Conservation (phyloP, 2,797 vertebrate genomes). For the Eulemur rubriventer region DNA sequence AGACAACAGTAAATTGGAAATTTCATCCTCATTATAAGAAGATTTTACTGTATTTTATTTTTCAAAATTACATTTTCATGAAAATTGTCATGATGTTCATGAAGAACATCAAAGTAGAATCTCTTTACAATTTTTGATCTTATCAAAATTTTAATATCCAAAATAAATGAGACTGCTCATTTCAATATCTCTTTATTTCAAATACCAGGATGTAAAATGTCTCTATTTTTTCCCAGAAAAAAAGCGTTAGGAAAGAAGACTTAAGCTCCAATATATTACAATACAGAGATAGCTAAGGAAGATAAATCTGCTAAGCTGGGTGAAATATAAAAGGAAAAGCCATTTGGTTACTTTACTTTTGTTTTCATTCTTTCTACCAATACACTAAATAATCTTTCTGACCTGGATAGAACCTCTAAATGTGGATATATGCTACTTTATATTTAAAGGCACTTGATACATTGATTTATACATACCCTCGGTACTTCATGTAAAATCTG, state of each 20-base stretch:
- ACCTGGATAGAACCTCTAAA: neutral
- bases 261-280: constrained; percentile 68
- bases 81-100: neutral
- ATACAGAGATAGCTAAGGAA: constrained; percentile 41
- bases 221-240: neutral
- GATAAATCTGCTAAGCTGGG: constrained; percentile 53
- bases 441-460: neutral
- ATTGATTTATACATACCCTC: neutral
- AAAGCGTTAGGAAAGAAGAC: constrained; percentile 13
- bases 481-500: neutral
- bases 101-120: neutral
- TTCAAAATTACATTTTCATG: constrained; percentile 29
- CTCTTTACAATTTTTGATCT: constrained; percentile 35
- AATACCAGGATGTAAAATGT: constrained; percentile 34
- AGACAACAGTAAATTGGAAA: neutral
- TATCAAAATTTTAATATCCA: constrained; percentile 43
- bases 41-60: constrained; percentile 17
- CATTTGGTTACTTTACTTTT: constrained; percentile 14
- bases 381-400: neutral
- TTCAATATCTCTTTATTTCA: constrained; percentile 39
- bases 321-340: constrained; percentile 65
- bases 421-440: neutral
- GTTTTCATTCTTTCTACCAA: constrained; percentile 52
- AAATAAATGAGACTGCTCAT: constrained; percentile 40
- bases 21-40: neutral